Percentiles rank a stretch among this genome's conserved stretches.
Conservation (phyloP, 2,888 invertebrate species). For the Lamellibrachia columna region DNA sequence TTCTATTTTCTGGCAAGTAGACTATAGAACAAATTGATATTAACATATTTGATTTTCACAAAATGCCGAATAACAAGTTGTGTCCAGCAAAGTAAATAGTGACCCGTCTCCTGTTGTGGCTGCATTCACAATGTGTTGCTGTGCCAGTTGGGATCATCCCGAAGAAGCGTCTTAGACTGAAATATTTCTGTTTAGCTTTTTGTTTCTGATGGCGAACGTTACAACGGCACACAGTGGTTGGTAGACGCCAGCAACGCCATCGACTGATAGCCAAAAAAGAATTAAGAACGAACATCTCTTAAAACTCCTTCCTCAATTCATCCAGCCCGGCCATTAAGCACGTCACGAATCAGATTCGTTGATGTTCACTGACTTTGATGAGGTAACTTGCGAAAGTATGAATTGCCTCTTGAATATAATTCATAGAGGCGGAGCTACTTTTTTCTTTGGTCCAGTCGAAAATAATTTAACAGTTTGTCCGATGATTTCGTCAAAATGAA, state of each 20-base stretch:
- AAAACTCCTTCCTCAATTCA: too few species aligned
- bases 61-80: background rate
- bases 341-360: too few species aligned
- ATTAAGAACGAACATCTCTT: too few species aligned
- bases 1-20: background rate
- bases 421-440: too few species aligned
- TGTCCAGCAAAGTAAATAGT: background rate
- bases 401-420: too few species aligned
- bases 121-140: background rate
- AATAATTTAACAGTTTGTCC: too few species aligned
- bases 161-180: background rate
- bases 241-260: background rate
- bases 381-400: too few species aligned
- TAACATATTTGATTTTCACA: background rate
- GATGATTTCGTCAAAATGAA: too few species aligned
- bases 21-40: background rate
- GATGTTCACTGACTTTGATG: too few species aligned
- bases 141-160: background rate
- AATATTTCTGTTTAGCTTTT: background rate
- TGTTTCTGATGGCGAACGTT: background rate
- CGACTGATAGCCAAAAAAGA: too few species aligned
- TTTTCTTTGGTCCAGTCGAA: too few species aligned
- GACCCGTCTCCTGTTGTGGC: background rate
- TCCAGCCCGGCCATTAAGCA: too few species aligned
- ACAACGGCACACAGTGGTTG: background rate